These are phyloP conservation scores for Taenioides sp. DNA, from an alignment of 2,797 vertebrate genomes.

Conservation along the genomic window DNA sequence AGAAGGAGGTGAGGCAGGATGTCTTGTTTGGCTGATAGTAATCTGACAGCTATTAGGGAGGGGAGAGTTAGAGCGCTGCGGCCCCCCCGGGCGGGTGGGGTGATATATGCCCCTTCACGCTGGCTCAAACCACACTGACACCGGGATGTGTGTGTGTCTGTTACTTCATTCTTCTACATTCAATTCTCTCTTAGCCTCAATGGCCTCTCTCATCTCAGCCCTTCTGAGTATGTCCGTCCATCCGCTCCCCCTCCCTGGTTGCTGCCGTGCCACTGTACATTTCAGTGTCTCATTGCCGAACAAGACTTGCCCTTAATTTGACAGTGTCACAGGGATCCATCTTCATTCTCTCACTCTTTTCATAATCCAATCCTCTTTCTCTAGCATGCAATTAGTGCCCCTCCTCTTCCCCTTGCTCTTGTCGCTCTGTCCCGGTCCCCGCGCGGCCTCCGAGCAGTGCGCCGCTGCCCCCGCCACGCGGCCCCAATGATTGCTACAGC, in stretches of 20 bases:
- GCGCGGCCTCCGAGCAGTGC: conserved; percentile 47
- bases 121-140: conserved; percentile 37
- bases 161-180: conserved; percentile 72
- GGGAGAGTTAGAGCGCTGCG: conserved; percentile 68
- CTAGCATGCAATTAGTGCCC: conserved; percentile 99
- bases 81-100: conserved; percentile 39
- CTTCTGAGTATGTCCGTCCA: conserved; percentile 24
- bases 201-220: conserved; percentile 62
- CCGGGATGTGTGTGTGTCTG: conserved; percentile 45
- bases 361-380: conserved; percentile 98
- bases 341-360: conserved; percentile 99
- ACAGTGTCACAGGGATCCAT: conserved; percentile 96
- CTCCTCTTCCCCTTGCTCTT: conserved; percentile 69
- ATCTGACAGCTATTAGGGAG: conserved; percentile 82
- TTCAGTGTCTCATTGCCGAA: conserved; percentile 80
- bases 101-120: conserved; percentile 69
- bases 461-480: conserved; percentile 60
- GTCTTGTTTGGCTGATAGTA: conserved; percentile 82
- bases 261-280: conserved; percentile 79
- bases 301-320: conserved; percentile 90
- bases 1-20: conserved; percentile 56
- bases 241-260: conserved; percentile 61
- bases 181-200: conserved; percentile 76
- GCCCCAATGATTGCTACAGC: conserved; percentile 91
- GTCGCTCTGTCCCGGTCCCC: conserved; percentile 51